Base-by-base conservation (phyloP, 2,113 vertebrate genomes). In the Psophia crepitans region DNA sequence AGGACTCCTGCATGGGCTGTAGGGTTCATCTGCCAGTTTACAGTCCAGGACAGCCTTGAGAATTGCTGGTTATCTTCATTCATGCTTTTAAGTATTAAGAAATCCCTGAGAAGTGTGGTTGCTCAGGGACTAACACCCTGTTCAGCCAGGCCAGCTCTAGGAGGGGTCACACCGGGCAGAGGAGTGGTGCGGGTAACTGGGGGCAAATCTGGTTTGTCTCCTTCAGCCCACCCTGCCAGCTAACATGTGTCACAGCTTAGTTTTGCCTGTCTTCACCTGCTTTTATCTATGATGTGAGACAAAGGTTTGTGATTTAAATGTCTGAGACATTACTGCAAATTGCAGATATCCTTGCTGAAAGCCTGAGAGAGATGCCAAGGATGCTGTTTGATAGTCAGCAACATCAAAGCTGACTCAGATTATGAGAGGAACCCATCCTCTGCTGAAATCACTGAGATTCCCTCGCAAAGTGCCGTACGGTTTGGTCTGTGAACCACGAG, bases 271-370 rank as follows among this genome's bases (percentile, higher is more conserved):
- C 57, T 94, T 91, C 87, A 74, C 44, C 43, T 90, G 63, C 66
- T 85, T 95, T 91, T 73, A 80, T 74, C 70, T 88, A 32, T 1
- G 3, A 2, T 11, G 28, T 57, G 54, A 54, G 70, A 87, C 19
- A 37, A 66, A 14, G 48, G 78, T 91, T 63, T 95, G 81, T 68
- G 80, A 95, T 95, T 84, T 94, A 82, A 95, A 89, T 82, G 81
- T 39, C 94, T 91, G 84, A 91, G 87, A 51, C 69, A 60, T 76
- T 39, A 32, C 24, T 89, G 95, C 77, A 92, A 61, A 87, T 49
- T 2, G 0, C 63, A 63, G 3, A 1, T 35, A 61, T 20, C 61
- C 83, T 69, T 71, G 69, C 77, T 93, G 89, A 75, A 74, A 84
- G 57, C 33, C 73, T 51, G 77, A 95, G 77, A 89, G 73, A 90